Base-by-base conservation (phyloP, 2,113 vertebrate genomes). In the Gasterosteus aculeatus region DNA sequence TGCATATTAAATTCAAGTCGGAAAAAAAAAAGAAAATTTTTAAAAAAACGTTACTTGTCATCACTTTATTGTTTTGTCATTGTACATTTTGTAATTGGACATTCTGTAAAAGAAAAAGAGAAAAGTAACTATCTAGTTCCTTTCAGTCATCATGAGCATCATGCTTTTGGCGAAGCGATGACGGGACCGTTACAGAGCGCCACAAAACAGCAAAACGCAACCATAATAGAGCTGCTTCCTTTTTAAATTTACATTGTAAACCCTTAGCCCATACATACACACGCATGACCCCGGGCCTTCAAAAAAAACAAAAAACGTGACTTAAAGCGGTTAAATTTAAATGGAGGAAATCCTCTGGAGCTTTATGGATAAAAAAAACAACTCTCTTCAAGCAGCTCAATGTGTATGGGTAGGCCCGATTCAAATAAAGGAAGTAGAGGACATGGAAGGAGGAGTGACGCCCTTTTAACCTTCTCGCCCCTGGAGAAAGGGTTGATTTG, bases 41-140 rank as follows among this genome's bases (percentile, higher is more conserved):
- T 18, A 18, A n/a, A 33, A n/a, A 2, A 47, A 18, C 2, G 16
- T 46, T 47, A 88, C 74, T 82, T 63, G 46, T 86, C 84, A 79
- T 89, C 86, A 93, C 80, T 92, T 95, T 94, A 92, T 93, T 92
- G 73, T 91, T 90, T 93, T 72, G 44, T 73, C 49, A 38, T 84
- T 77, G 85, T 91, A 94, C 89, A 91, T 86, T 77, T 81, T 85
- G 78, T 86, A 85, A 81, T 74, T 81, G 47, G 63, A 92, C 91
- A 92, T 92, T 92, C 79, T 89, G 91, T 82, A 89, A 92, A 93
- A 88, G 70, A 88, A 88, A 87, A 58, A 82, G 53, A 72, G 57
- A 57, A 70, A 78, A 69, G 53, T 62, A 80, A 77, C 67, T 72
- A 82, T 85, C 29, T 42, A 62, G 59, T 73, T 85, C 53, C 72